Base-by-base conservation (phyloP, 2,113 vertebrate species). In the Gyps fulvus region DNA sequence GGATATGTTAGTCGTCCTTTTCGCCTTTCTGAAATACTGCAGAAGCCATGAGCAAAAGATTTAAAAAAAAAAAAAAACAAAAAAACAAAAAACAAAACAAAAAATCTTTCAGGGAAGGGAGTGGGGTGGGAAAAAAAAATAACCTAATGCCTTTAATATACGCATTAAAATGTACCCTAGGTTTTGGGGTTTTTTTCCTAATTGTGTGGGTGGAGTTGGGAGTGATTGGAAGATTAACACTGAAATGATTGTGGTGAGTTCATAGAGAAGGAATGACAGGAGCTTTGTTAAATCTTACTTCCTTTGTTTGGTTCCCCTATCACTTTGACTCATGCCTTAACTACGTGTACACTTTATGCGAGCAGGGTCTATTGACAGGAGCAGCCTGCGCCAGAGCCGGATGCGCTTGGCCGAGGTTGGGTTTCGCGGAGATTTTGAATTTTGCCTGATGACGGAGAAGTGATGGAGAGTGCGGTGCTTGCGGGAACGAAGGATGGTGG, bases 281-380 rank as follows among this genome's bases (percentile, higher is more conserved):
- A 90, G 34, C 78, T 18, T 65, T 43, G 52, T 23, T 57, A 32
- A 42, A 67, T 63, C 86, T 16, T 54, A 34, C 84, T 89, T 50
- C 92, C 73, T 69, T 76, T 74, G 90, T 95, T 89, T 76, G 91
- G 72, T 89, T 92, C 95, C 91, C 90, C 95, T 78, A 67, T n/a
- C 58, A n/a, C 92, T 87, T 96, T 79, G 91, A 97, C 96, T 96
- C 83, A 93, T 96, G 97, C 97, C 97, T 98, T 98, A 98, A 91
- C 72, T 57, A 77, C 63, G 86, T 3, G 54, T 6, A 40, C 65
- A 70, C 83, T 76, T 86, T 86, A 74, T 23, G 55, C 16, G 67
- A 83, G 67, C 55, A 16, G 79, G 78, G 62, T 43, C 62, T 43
- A 4, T 36, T 15, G 78, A n/a, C 49, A 13, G 49, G 9, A 25